Base-by-base conservation (phyloP, 2,888 invertebrate genomes). In the Chymomyza procnemis region DNA sequence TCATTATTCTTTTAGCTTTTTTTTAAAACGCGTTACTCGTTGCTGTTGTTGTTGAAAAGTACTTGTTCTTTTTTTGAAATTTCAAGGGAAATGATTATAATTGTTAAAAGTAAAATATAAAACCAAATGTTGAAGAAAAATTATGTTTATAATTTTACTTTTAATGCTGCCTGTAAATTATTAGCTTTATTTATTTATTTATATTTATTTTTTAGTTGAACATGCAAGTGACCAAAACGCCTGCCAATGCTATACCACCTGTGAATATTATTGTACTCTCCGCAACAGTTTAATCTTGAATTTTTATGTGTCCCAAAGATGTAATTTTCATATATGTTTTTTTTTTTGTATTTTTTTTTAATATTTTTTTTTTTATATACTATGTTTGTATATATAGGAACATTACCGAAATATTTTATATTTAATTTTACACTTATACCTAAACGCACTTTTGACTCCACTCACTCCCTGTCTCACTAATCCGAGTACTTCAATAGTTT, bases 161-260 rank as follows among this genome's bases (percentile, higher is more conserved):
- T 79, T 87, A 89, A 89, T 88, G 79, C 90, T 90, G 90, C 90
- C 90, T 90, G 89, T 90, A 89, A 90, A 89, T 88, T 88, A 89
- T 64, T 61, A 26, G 48, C 52, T 67, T 63, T 57, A 41, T 69
- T 71, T 61, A 70, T 71, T 69, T n/a, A n/a, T 69, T 60, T 57
- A 67, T 71, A 48, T 71, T 80, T 50, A 21, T 76, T 66, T 68
- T 69, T 69, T 61, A 73, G 71, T 61, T 34, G 46, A 54, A 61
- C 41, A 56, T 41, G 34, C 34, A 41, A 41, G 34, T 41, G 34
- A 41, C 34, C 34, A 9, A 12, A 12, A 41, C 12, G 34, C 34
- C 12, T 41, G 34, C 34, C 34, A 41, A 41, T 9, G 54, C 55
- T 54, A 26, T 30, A 67, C 74, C 21, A 16, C 12, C 12, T 1